A percentile compares a stretch with the other conserved stretches of the same genome.
These are phyloP conservation scores for Probosciger aterrimus DNA, from an alignment of 2,113 vertebrate genomes.

Conservation along the genomic window DNA sequence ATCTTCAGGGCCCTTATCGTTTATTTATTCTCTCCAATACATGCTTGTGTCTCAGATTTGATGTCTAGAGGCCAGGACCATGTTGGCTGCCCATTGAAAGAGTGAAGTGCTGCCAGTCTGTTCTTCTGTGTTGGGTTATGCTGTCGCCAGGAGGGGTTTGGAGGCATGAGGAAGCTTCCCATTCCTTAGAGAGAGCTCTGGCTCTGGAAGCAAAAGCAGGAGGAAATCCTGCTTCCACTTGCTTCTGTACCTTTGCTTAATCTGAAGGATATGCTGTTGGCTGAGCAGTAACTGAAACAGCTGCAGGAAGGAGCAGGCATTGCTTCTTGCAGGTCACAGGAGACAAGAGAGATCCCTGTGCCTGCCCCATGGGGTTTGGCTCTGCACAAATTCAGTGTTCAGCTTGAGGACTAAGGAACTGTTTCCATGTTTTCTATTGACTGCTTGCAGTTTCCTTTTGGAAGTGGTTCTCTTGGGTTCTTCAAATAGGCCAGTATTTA, in stretches of 20 bases:
- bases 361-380: neutral
- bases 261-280: neutral
- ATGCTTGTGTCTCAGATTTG: neutral
- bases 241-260: neutral
- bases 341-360: neutral
- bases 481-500: neutral
- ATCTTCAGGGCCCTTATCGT: neutral
- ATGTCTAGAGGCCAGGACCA: neutral
- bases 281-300: neutral
- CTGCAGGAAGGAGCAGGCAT: neutral
- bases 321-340: neutral
- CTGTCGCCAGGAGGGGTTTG: neutral
- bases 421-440: neutral
- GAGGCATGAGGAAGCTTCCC: neutral
- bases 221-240: conserved; percentile 14
- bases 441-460: neutral
- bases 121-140: neutral
- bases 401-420: neutral
- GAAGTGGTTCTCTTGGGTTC: neutral
- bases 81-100: neutral
- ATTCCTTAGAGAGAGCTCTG: neutral
- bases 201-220: neutral
- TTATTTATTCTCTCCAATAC: neutral
- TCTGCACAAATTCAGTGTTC: neutral
- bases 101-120: neutral